Percentiles rank a stretch among this genome's conserved stretches.
phyloP scores from a whole-genome alignment of 2,113 vertebrate genomes.

The Pluvianellus socialis region DNA sequence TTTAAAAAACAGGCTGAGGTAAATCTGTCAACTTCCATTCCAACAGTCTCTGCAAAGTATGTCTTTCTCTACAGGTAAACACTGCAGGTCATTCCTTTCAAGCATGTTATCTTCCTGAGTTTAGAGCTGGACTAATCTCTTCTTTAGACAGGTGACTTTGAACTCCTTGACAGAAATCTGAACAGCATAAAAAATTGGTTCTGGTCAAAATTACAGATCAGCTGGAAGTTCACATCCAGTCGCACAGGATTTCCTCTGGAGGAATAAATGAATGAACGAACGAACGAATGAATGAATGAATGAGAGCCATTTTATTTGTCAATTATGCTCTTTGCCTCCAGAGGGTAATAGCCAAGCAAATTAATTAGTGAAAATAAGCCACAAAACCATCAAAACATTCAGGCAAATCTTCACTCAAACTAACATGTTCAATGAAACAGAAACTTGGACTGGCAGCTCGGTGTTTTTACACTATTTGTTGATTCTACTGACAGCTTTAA shows the following conservation, averaged over 20 bases:
- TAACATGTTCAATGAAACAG: slow-evolving; percentile 44
- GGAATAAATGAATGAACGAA: neutral
- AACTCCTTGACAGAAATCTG: neutral
- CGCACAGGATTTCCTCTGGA: neutral
- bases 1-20: neutral
- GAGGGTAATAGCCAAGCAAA: slow-evolving; percentile 53
- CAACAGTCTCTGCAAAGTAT: neutral
- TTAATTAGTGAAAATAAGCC: slow-evolving; percentile 55
- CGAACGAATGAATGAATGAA: neutral
- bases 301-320: slow-evolving; percentile 55
- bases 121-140: neutral
- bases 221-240: slow-evolving; percentile 26
- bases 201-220: slow-evolving; percentile 14
- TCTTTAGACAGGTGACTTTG: neutral
- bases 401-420: slow-evolving; percentile 56
- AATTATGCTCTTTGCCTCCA: slow-evolving; percentile 36
- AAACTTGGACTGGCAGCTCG: slow-evolving; percentile 32
- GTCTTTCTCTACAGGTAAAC: neutral
- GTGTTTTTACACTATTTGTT: slow-evolving; percentile 50
- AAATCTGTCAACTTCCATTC: neutral
- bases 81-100: neutral
- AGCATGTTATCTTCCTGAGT: neutral
- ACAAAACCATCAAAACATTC: slow-evolving; percentile 57
- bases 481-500: slow-evolving; percentile 59
- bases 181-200: neutral